Conservation (phyloP, 2,113 vertebrate species). For the Myodes glareolus region DNA sequence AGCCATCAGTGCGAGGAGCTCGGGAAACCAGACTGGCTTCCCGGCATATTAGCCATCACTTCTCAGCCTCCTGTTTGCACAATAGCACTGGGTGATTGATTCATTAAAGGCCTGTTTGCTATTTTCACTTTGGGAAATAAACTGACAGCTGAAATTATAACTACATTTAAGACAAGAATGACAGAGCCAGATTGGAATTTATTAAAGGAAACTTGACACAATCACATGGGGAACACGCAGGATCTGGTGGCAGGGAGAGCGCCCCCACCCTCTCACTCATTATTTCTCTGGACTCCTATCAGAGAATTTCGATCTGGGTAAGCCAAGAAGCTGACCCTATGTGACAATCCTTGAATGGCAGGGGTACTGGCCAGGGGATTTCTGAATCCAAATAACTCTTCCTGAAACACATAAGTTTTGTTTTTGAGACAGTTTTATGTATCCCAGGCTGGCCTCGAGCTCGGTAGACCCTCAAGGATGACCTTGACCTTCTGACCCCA, state of each 20-base stretch:
- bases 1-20: neutral
- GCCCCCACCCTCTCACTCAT: neutral
- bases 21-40: neutral
- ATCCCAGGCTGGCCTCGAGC: neutral
- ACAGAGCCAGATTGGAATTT: constrained; percentile 57
- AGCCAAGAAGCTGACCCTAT: neutral
- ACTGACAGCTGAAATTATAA: constrained; percentile 76
- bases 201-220: constrained; percentile 57
- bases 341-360: neutral
- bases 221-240: constrained; percentile 32
- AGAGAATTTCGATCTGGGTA: neutral
- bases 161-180: constrained; percentile 73
- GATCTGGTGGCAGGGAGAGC: neutral
- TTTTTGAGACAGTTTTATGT: neutral
- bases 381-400: constrained; percentile 55
- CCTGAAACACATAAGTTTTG: neutral
- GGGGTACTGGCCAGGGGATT: neutral
- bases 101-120: constrained; percentile 73
- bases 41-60: neutral
- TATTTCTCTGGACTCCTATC: neutral
- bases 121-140: constrained; percentile 73
- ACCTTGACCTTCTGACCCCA: neutral
- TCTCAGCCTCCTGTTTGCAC: constrained; percentile 30
- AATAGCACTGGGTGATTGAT: constrained; percentile 53
- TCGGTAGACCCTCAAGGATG: neutral